These are phyloP conservation scores for Subacronicta megacephala DNA, from an alignment of 2,888 invertebrate species.

Conservation along the genomic window DNA sequence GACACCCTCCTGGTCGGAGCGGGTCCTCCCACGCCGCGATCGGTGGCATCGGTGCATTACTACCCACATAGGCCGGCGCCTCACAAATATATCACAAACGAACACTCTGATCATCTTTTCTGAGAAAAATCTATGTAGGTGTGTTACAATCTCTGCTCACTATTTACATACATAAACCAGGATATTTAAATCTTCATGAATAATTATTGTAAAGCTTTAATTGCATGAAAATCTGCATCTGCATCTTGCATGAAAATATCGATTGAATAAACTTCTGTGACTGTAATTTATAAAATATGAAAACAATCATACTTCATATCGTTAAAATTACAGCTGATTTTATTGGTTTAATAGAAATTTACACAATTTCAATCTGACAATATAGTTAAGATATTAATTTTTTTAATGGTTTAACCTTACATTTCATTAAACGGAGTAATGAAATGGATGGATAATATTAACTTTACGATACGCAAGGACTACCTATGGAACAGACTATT, in stretches of 20 bases:
- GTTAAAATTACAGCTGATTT: neutral
- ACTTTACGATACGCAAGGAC: no score
- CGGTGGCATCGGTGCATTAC: conserved; percentile 44
- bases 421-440: no score
- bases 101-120: conserved; percentile 44
- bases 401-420: no score
- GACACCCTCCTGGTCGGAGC: conserved; percentile 56
- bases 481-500: no score
- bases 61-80: conserved; percentile 44
- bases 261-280: no score
- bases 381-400: no score
- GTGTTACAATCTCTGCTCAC: conserved; percentile 36
- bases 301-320: neutral
- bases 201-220: conserved; percentile 20
- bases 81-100: conserved; percentile 30
- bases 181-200: conserved; percentile 36
- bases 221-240: neutral
- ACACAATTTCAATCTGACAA: no score
- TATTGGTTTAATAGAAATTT: no score
- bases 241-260: no score
- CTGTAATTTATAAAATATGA: neutral
- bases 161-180: conserved; percentile 47
- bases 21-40: conserved; percentile 69
- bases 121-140: conserved; percentile 42
- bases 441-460: no score